These are phyloP conservation scores for Dufourea novaeangliae DNA, from an alignment of 1,140 invertebrate species.

Conservation along the genomic window DNA sequence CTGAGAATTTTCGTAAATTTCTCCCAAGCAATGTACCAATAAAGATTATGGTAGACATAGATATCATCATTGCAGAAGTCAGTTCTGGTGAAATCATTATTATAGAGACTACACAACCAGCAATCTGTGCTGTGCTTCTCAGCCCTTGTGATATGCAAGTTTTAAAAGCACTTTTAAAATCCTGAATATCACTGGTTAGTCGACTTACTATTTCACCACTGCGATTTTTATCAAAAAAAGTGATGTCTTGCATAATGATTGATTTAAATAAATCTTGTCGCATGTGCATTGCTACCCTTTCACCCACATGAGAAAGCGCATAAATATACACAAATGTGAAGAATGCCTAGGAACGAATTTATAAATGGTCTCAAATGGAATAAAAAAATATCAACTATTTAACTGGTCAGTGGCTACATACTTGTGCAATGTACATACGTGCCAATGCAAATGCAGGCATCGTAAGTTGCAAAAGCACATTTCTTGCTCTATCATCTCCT, in stretches of 20 bases:
- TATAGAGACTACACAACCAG: slow-evolving; percentile 90
- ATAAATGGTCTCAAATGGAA: background rate
- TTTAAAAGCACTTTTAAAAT: slow-evolving; percentile 98
- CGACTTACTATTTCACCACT: slow-evolving; percentile 95
- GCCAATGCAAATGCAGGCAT: slow-evolving; percentile 86
- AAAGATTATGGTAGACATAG: slow-evolving; percentile 91
- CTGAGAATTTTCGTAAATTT: slow-evolving; percentile 87
- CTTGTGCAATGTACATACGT: slow-evolving; percentile 87
- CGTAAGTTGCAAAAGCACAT: slow-evolving; percentile 85
- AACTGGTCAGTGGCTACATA: slow-evolving; percentile 73
- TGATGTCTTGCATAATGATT: slow-evolving; percentile 93
- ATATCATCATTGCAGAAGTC: slow-evolving; percentile 89
- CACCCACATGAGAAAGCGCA: slow-evolving; percentile 91
- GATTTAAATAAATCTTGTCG: slow-evolving; percentile 91
- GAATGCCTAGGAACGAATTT: slow-evolving; percentile 84
- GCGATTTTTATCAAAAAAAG: slow-evolving; percentile 94
- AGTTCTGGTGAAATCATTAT: slow-evolving; percentile 93
- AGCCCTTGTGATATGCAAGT: slow-evolving; percentile 94
- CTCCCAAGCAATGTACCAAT: slow-evolving; percentile 89
- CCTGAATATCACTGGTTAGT: slow-evolving; percentile 96
- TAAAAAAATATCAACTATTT: no score
- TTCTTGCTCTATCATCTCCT: slow-evolving; percentile 43
- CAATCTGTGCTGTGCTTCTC: slow-evolving; percentile 90
- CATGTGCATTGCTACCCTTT: slow-evolving; percentile 91
- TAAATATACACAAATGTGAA: slow-evolving; percentile 96